These are phyloP conservation scores for Tympanuchus pallidicinctus DNA, from an alignment of 2,113 vertebrate species.

Conservation along the genomic window DNA sequence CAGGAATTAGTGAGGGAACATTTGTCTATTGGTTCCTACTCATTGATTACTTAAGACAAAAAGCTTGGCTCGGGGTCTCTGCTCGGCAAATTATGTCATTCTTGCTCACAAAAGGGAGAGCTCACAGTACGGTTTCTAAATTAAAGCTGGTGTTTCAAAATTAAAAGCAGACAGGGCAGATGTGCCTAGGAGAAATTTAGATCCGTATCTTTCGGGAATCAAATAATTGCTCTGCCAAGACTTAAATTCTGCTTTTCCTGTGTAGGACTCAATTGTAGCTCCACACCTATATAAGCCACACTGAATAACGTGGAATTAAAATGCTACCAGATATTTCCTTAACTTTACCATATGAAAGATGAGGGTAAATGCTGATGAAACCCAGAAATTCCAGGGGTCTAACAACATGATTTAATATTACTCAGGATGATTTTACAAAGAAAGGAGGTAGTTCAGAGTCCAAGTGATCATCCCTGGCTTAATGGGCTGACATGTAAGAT, in stretches of 20 bases:
- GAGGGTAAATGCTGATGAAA: conserved; percentile 61
- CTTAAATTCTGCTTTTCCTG: conserved; percentile 78
- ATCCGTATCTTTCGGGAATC: conserved; percentile 79
- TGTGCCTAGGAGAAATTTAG: conserved; percentile 76
- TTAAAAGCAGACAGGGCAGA: conserved; percentile 84
- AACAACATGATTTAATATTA: conserved; percentile 51
- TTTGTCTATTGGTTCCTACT: conserved; percentile 68
- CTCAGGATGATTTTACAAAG: conserved; percentile 48
- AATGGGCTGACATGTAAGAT: conserved; percentile 47
- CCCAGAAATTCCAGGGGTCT: conserved; percentile 36
- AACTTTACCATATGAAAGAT: conserved; percentile 56
- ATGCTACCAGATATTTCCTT: conserved; percentile 76
- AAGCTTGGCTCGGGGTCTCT: conserved; percentile 73
- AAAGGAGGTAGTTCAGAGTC: conserved; percentile 37
- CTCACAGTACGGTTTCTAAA: conserved; percentile 74
- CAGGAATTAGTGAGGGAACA: conserved; percentile 39
- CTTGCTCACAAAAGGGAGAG: conserved; percentile 76
- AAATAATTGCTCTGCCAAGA: conserved; percentile 75
- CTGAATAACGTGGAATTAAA: conserved; percentile 67
- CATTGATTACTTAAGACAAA: conserved; percentile 75
- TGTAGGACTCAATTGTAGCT: conserved; percentile 46
- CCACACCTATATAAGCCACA: conserved; percentile 76
- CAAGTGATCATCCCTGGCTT: conserved; percentile 5
- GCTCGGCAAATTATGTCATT: conserved; percentile 80
- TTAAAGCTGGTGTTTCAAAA: conserved; percentile 81